Base-by-base conservation (phyloP, 2,113 vertebrate species). In the Thomomys bottae region DNA sequence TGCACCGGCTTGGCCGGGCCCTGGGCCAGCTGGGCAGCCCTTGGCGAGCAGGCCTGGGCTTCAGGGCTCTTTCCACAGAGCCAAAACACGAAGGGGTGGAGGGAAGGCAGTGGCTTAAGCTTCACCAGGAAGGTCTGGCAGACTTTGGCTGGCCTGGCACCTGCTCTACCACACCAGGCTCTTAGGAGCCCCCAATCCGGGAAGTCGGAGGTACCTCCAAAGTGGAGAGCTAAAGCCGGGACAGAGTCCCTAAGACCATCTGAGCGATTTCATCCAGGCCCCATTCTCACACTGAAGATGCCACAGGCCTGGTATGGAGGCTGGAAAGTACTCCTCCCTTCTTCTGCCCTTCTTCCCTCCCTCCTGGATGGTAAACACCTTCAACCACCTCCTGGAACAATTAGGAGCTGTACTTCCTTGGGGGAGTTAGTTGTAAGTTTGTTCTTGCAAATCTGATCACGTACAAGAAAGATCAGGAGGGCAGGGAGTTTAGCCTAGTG, bases 11-110 rank as follows among this genome's bases (percentile, higher is more conserved):
- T 94, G 95, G 90, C 94, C 40, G 63, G 64, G 89, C 76, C 8
- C 80, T 0, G 63, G 1, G 87, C 92, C 93, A 63, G 83, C 76
- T n/a, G 86, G 84, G 86, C 94, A 95, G 94, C 92, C 63, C 67
- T 72, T 77, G 94, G 87, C 92, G 70, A 85, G 38, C 78, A 14
- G 42, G 73, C 61, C 7, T 15, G 40, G 59, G 72, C 80, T 80
- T 64, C 45, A 45, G 79, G 68, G 83, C 84, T 28, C 36, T 30
- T 75, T 28, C 84, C 70, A 87, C 90, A 80, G 80, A 92, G 93
- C 89, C 79, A 30, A 81, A 82, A 49, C 8, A 45, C 8, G n/a
- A 20, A 54, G 76, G 23, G 0, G 57, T 23, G n/a, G 54, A 8
- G 32, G 6, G 24, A 30, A 0, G 0, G 34, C 23, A 2, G 42